Base-by-base conservation (phyloP, 2,888 invertebrate genomes). In the Melipona beecheii region DNA sequence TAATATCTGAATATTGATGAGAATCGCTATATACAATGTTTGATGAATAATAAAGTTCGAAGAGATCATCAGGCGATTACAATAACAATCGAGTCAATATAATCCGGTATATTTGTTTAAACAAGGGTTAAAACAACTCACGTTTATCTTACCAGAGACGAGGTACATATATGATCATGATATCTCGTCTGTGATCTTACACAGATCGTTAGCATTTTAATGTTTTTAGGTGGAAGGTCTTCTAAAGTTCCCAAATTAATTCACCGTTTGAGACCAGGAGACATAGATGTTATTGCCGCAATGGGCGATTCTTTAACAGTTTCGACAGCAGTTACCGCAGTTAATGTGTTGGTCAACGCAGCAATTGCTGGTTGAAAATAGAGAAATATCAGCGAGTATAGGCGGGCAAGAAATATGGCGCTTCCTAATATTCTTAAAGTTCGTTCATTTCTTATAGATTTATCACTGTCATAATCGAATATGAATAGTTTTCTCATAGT, bases 351-450 rank as follows among this genome's bases (percentile, higher is more conserved):
- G 0, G 24, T 24, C 24, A 24, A 24, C 24, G 24, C 24, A 24
- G 24, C 95, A 96, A 13, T 89, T 95, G 0, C 71, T 91, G 0
- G 92, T 93, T 52, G 93, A 93, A 79, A 93, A 92, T 76, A 91
- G 94, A 58, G 93, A 93, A 5, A 88, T 85, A 4, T 52, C 89
- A 0, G 90, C 89, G 2, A 70, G 86, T 19, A 92, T 91, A 9
- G 97, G 97, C 5, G 97, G 97, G 0, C 96, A 97, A 92, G 95
- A 95, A 52, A 96, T 95, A 0, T 97, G 97, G 97, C 97, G 0
- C 92, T 97, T 52, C 97, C 97, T 0, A 97, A 97, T 91, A 97
- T 97, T 87, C 94, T 97, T 72, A 97, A 97, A 94, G 96, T 93
- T 78, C 9, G 54, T 27, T 70, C 50, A 11, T 75, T 65, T 11